Evolutionary conservation across 2,888 invertebrate genomes (phyloP), one percentile per base, ranked within the genome.

Genomic region (Cryptus viduatorius): DNA sequence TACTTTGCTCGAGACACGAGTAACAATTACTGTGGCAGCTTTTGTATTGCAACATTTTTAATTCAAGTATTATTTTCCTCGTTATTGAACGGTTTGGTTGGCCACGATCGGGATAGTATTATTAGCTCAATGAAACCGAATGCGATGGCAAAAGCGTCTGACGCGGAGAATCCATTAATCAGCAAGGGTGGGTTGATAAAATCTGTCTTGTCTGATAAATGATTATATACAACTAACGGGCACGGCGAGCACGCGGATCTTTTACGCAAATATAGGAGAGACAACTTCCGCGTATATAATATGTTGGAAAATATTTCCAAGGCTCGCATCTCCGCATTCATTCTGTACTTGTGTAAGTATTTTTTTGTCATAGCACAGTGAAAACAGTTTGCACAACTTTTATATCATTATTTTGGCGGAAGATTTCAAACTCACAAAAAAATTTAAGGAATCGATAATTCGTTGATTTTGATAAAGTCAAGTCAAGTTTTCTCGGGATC

Each of bases 291-390:
- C 59, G 78, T 31, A 56, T 76, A 24, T 29, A 59, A 12, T 14
- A 29, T 12, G 44, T 19, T 29, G 44, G 29, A 68, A 68, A 68
- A 71, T 71, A 71, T 14, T 71, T 71, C 56, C 71, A 71, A 71
- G 71, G 56, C 53, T 31, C 37, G 37, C 37, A 37, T 29, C 53
- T 53, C 7, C 14, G 53, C 24, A 4, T 12, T 37, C 7, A 19
- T 19, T 53, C 50, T 16, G 42, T 53, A 16, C 37, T 14, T 31
- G 1, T 31, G n/a, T 5, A 29, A 24, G 14, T 14, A 0, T 1
- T 1, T 1, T 12, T 31, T 61, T 31, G 7, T 7, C 37, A 37
- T 37, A 37, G 7, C 37, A 5, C 3, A 8, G 7, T 37, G 37
- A 37, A 37, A 37, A 37, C 37, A 37, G 4, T 37, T 37, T 8